Conservation (phyloP, 2,113 vertebrate species). For the Furnarius figulus region DNA sequence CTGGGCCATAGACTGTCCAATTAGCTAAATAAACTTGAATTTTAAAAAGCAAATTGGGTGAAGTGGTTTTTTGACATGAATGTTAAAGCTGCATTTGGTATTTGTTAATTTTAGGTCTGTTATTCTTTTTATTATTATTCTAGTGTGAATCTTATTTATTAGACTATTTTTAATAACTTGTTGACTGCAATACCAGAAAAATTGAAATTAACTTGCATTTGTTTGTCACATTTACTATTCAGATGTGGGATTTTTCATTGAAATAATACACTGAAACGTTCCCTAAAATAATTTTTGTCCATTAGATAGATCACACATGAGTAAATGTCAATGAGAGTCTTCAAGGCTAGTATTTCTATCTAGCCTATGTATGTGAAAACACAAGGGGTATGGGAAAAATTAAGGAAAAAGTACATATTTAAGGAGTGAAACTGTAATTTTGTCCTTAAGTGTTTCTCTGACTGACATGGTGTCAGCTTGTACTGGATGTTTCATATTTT, state of each 20-base stretch:
- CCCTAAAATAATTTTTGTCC: background rate
- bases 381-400: background rate
- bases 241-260: background rate
- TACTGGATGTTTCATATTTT: background rate
- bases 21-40: background rate
- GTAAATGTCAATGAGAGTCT: background rate
- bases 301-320: background rate
- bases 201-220: background rate
- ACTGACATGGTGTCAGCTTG: background rate
- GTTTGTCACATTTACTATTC: background rate
- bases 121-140: background rate
- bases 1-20: background rate
- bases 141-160: background rate
- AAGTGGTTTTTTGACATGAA: background rate
- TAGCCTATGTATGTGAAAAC: background rate
- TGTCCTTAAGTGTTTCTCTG: background rate
- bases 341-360: background rate
- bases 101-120: background rate
- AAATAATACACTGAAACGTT: background rate
- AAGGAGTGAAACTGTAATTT: background rate
- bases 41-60: background rate
- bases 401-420: background rate
- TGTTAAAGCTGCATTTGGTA: background rate
- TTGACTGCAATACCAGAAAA: background rate
- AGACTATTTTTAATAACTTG: background rate